A percentile compares a stretch with the other conserved stretches of the same genome.
Evolutionary conservation across 1,140 invertebrate genomes (phyloP).

Genomic region (Hycleus cichorii): DNA sequence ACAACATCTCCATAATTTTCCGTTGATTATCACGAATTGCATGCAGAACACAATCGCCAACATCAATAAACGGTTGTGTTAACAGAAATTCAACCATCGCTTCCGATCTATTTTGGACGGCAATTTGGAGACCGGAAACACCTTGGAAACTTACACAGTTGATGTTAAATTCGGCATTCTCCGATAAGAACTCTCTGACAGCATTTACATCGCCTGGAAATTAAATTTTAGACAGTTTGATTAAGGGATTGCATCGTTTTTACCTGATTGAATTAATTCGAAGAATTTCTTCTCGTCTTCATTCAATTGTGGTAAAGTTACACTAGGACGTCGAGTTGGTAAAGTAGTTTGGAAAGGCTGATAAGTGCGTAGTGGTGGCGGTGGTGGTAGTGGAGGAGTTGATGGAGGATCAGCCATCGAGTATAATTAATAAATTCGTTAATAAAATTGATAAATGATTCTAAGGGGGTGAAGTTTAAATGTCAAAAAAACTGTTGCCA

Average conservation of each 20-base stretch:
- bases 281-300: conserved; percentile 45
- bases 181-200: conserved; percentile 39
- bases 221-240: background rate
- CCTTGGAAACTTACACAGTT: conserved; percentile 50
- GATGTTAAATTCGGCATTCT: conserved; percentile 43
- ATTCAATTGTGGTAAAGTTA: conserved; percentile 42
- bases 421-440: no score
- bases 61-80: conserved; percentile 44
- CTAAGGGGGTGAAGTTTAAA: no score
- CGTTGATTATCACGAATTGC: conserved; percentile 47
- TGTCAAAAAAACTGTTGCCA: no score
- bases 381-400: conserved; percentile 3
- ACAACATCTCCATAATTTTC: conserved; percentile 43
- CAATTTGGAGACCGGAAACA: conserved; percentile 48
- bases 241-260: conserved; percentile 3
- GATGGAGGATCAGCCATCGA: background rate
- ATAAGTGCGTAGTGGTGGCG: background rate
- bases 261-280: conserved; percentile 40
- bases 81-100: conserved; percentile 49
- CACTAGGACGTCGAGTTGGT: conserved; percentile 27
- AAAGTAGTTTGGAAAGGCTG: conserved; percentile 15
- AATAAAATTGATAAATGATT: no score
- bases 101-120: conserved; percentile 44
- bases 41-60: conserved; percentile 49
- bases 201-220: conserved; percentile 36